Evolutionary conservation across 2,113 vertebrate genomes (phyloP).

Genomic region (Grammomys dolichurus): DNA sequence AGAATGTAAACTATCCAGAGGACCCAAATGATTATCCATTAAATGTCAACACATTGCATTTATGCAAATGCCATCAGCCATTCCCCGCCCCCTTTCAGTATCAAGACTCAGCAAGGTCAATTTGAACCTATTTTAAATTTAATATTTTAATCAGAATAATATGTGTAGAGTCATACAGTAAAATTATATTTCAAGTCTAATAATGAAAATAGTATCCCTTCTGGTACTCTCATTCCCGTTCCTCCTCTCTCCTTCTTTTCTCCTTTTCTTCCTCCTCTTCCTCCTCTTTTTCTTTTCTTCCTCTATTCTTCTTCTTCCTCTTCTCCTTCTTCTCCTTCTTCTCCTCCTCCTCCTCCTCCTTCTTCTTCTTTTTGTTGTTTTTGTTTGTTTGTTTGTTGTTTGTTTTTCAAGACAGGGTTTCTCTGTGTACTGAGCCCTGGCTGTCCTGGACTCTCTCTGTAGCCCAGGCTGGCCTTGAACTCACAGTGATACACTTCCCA

Average conservation of each 20-base stretch:
- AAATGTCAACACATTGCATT: not conserved
- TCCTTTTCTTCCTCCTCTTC: not conserved
- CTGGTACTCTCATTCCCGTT: not conserved
- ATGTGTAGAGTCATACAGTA: not conserved
- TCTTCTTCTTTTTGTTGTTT: no score
- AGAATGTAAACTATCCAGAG: not conserved
- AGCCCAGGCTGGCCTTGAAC: no score
- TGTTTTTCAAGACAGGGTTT: no score
- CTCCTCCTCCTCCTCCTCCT: not conserved
- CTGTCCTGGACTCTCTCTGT: no score
- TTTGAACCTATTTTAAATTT: slow-evolving; percentile 4
- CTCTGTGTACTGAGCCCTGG: no score
- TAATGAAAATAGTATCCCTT: not conserved
- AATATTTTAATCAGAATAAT: not conserved
- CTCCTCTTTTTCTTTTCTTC: not conserved
- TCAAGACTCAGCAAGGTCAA: not conserved
- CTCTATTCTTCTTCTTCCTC: no score
- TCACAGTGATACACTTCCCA: no score
- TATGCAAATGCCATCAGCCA: not conserved
- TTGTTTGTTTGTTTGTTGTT: no score
- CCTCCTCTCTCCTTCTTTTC: not conserved
- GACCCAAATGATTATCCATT: not conserved
- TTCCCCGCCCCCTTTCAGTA: not conserved
- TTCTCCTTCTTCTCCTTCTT: no score
- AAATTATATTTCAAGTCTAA: not conserved